phyloP scores from a whole-genome alignment of 2,888 invertebrate genomes.

The Meloe dianella region DNA sequence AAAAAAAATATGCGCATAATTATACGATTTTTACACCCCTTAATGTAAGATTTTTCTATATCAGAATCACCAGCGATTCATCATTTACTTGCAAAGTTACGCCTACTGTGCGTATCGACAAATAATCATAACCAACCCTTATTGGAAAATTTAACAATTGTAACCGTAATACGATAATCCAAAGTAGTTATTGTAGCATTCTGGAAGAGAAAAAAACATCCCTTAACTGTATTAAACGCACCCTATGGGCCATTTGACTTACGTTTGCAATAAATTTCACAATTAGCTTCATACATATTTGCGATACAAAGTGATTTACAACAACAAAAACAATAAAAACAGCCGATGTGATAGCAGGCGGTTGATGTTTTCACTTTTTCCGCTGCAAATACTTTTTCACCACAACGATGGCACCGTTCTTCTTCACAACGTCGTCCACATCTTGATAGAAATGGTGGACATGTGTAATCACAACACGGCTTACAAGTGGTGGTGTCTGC shows the following conservation, averaged over 20 bases:
- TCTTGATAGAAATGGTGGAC: slow-evolving; percentile 12
- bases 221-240: not conserved
- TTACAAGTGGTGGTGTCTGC: slow-evolving; percentile 19
- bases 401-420: slow-evolving; percentile 37
- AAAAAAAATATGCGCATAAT: slow-evolving; percentile 43
- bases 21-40: slow-evolving; percentile 38
- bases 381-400: slow-evolving; percentile 53
- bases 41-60: slow-evolving; percentile 14
- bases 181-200: slow-evolving; percentile 61
- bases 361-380: slow-evolving; percentile 58
- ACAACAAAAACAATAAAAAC: slow-evolving; percentile 63
- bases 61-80: slow-evolving; percentile 25
- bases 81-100: slow-evolving; percentile 20
- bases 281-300: slow-evolving; percentile 60
- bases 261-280: slow-evolving; percentile 64
- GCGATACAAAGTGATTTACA: slow-evolving; percentile 61
- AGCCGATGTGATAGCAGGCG: slow-evolving; percentile 61
- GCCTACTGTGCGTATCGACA: slow-evolving; percentile 9
- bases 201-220: slow-evolving; percentile 53
- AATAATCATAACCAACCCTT: slow-evolving; percentile 19
- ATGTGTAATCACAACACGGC: not conserved
- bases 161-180: slow-evolving; percentile 61
- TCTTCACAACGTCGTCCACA: slow-evolving; percentile 19
- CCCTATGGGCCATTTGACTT: slow-evolving; percentile 35
- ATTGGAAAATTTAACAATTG: slow-evolving; percentile 45